These are phyloP conservation scores for Panagrolaimus sp. DNA, from an alignment of 1,140 invertebrate genomes.

Conservation along the genomic window DNA sequence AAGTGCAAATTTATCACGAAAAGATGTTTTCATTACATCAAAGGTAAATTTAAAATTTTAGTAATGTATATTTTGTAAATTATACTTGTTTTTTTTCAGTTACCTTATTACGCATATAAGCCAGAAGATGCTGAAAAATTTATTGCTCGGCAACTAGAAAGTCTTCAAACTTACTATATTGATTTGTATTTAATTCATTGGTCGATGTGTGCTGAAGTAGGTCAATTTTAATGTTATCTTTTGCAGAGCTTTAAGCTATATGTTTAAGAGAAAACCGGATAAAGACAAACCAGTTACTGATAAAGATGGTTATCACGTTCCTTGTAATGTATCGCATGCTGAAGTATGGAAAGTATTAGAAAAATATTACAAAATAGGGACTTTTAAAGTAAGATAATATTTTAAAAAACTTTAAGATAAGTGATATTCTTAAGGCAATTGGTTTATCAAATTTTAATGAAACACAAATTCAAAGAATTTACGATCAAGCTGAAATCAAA, in stretches of 20 bases:
- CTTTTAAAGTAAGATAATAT: constrained; percentile 36
- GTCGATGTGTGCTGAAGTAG: background rate
- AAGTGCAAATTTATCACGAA: constrained; percentile 56
- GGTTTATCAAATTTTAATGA: constrained; percentile 60
- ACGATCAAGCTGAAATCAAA: constrained; percentile 26
- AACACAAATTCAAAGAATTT: constrained; percentile 43
- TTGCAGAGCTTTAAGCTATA: no score
- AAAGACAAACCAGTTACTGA: constrained; percentile 72
- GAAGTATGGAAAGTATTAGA: constrained; percentile 56
- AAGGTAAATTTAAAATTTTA: no score
- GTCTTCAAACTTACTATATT: background rate
- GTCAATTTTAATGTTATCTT: background rate
- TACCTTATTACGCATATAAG: background rate
- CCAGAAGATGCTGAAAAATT: constrained; percentile 9
- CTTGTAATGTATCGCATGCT: background rate
- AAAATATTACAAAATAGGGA: constrained; percentile 51
- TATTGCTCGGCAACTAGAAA: constrained; percentile 7
- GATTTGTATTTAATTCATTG: background rate
- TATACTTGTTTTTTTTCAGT: no score
- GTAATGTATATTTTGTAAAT: no score
- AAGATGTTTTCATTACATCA: constrained; percentile 63
- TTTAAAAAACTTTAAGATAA: no score
- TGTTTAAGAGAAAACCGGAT: background rate
- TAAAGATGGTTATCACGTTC: background rate
- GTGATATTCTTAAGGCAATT: constrained; percentile 41